Evolutionary conservation across 2,888 invertebrate genomes (phyloP).

Genomic region (Volucella bombylans): DNA sequence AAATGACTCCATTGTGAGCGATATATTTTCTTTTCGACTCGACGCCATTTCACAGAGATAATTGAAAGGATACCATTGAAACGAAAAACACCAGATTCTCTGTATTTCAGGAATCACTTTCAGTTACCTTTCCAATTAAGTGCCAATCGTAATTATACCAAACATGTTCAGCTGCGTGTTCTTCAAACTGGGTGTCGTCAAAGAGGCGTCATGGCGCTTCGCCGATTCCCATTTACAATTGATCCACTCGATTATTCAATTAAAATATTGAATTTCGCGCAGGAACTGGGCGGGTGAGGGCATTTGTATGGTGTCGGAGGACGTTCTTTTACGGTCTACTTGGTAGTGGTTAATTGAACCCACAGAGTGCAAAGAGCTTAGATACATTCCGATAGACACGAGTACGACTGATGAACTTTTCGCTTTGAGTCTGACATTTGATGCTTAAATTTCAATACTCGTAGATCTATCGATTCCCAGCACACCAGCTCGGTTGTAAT

Average conservation of each 20-base stretch:
- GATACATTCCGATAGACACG: too few relatives aligned
- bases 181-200: slow-evolving; percentile 12
- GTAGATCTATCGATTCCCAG: background rate
- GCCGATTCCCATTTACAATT: background rate
- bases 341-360: too few relatives aligned
- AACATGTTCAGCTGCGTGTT: slow-evolving; percentile 55
- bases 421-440: background rate
- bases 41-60: background rate
- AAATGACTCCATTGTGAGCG: slow-evolving; percentile 28
- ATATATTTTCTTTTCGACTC: background rate
- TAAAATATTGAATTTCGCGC: slow-evolving; percentile 55
- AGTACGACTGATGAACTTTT: too few relatives aligned
- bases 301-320: background rate
- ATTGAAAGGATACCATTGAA: slow-evolving; percentile 24
- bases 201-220: background rate
- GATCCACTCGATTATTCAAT: slow-evolving; percentile 66
- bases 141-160: slow-evolving; percentile 51
- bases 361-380: too few relatives aligned
- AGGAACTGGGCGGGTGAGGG: background rate
- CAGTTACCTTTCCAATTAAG: slow-evolving; percentile 27
- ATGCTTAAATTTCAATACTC: slow-evolving; percentile 20
- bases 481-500: background rate
- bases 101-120: background rate
- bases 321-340: background rate
- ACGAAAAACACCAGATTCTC: background rate